Percentiles rank a stretch among this genome's conserved stretches.
Evolutionary conservation across 2,888 invertebrate genomes (phyloP).

Genomic region (Melipona bicolor): DNA sequence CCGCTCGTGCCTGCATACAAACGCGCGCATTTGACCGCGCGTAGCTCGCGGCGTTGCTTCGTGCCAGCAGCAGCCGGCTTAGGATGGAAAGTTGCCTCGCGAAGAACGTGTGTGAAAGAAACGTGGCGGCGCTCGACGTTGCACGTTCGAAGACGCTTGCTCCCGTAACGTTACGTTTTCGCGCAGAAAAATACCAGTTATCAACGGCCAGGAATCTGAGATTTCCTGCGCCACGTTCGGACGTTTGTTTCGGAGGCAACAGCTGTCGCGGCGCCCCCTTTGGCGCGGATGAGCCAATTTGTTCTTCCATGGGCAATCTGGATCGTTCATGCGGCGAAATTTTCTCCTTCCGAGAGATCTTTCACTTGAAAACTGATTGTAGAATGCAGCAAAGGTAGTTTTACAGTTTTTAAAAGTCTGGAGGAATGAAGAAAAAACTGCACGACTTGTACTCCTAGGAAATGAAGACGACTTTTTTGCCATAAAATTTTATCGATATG

Average conservation of each 20-base stretch:
- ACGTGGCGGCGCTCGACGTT: not conserved
- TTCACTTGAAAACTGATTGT: too few relatives aligned
- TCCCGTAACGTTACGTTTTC: not conserved
- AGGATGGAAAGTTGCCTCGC: conserved; percentile 15
- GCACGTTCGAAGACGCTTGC: conserved; percentile 31
- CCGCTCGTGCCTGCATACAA: conserved; percentile 40
- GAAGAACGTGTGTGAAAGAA: conserved; percentile 1
- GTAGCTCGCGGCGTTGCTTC: conserved; percentile 38
- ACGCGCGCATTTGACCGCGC: conserved; percentile 43
- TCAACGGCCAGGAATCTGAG: not conserved
- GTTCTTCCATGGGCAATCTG: too few relatives aligned
- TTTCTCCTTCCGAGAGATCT: too few relatives aligned
- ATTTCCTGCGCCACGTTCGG: not conserved
- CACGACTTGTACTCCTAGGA: too few relatives aligned
- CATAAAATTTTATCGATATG: too few relatives aligned
- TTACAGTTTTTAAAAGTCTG: too few relatives aligned
- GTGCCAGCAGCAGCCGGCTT: conserved; percentile 32
- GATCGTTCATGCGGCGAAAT: too few relatives aligned
- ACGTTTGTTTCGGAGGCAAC: not conserved
- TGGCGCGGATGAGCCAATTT: not conserved
- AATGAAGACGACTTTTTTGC: too few relatives aligned
- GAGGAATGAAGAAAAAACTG: too few relatives aligned
- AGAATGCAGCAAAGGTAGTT: too few relatives aligned
- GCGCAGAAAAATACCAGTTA: conserved; percentile 21
- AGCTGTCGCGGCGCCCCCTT: not conserved